Conservation (phyloP, 1,140 invertebrate species). For the Drosophila equinoxialis region DNA sequence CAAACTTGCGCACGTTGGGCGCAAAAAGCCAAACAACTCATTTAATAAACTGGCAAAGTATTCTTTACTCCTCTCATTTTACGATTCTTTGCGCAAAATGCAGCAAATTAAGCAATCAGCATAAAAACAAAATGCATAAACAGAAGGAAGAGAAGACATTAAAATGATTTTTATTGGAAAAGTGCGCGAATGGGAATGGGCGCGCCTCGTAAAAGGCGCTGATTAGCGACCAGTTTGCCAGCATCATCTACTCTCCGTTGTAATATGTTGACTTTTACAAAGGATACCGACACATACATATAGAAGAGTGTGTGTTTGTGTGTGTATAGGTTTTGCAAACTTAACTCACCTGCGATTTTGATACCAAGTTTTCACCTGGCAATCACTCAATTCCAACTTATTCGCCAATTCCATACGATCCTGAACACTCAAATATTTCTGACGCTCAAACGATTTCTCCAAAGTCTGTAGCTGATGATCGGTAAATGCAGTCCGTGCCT, state of each 20-base stretch:
- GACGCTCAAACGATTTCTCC: conserved; percentile 98
- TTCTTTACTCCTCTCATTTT: conserved; percentile 32
- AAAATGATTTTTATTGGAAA: conserved; percentile 73
- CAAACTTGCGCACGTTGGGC: conserved; percentile 66
- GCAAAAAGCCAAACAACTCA: conserved; percentile 54
- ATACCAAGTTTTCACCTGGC: conserved; percentile 99
- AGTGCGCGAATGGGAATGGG: conserved; percentile 74
- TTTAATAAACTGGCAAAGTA: conserved; percentile 52
- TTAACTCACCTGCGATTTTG: conserved; percentile 91
- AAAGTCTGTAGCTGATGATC: conserved; percentile 98
- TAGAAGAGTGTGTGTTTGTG: no score
- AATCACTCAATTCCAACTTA: conserved; percentile 97
- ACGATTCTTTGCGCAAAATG: conserved; percentile 71
- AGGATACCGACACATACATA: conserved; percentile 9
- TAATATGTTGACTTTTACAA: neutral
- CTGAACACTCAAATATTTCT: conserved; percentile 99
- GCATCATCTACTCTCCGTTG: neutral
- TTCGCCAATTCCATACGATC: conserved; percentile 99
- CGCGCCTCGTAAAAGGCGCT: conserved; percentile 71
- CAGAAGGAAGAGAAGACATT: conserved; percentile 36
- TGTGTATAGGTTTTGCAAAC: neutral
- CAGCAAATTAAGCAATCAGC: conserved; percentile 80
- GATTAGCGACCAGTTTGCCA: conserved; percentile 49
- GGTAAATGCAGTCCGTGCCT: conserved; percentile 98
- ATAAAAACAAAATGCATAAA: conserved; percentile 58